Base-by-base conservation (phyloP, 2,888 invertebrate genomes). In the Galeopsomyia nigrocyanea region DNA sequence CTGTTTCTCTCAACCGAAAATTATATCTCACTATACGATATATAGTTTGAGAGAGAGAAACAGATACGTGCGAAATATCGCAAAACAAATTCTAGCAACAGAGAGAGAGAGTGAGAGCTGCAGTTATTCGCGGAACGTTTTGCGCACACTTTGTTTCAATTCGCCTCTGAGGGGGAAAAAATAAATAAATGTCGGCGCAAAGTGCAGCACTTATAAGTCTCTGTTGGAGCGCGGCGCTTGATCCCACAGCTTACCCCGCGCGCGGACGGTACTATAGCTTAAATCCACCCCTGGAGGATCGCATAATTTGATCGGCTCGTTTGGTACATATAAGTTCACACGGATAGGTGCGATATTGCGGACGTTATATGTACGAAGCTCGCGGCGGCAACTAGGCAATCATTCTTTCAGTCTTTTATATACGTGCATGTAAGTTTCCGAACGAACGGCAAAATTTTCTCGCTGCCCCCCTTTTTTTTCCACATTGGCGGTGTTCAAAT, bases 301-400 rank as follows among this genome's bases (percentile, higher is more conserved):
- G 73, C 76, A 68, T 76, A 76, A 76, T 76, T 73, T 71, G 64
- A 63, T 67, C 66, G 65, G 62, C 61, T 63, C 63, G 68, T 56
- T 70, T 69, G 65, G 68, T 73, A 39, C 39, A 26, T 26, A 26
- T 26, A 26, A 60, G 60, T 71, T 71, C 67, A 71, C 71, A 67
- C 62, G 71, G 47, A 26, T 26, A 76, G 68, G 68, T 75, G 73
- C 68, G 73, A 76, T 75, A 62, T 71, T 61, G 55, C 61, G 55
- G 61, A 66, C 64, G 58, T 64, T 53, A 22, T 69, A 56, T 13
- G 10, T 26, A 21, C 50, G n/a, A 46, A 16, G 19, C 49, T 26
- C 26, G 26, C 26, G 26, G 26, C 26, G 26, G 26, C 26, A 17
- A 19, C 51, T 50, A n/a, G n/a, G 55, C 61, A 66, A 71, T 71